Evolutionary conservation across 2,797 vertebrate species (phyloP).

Genomic region (Oophaga sylvatica): DNA sequence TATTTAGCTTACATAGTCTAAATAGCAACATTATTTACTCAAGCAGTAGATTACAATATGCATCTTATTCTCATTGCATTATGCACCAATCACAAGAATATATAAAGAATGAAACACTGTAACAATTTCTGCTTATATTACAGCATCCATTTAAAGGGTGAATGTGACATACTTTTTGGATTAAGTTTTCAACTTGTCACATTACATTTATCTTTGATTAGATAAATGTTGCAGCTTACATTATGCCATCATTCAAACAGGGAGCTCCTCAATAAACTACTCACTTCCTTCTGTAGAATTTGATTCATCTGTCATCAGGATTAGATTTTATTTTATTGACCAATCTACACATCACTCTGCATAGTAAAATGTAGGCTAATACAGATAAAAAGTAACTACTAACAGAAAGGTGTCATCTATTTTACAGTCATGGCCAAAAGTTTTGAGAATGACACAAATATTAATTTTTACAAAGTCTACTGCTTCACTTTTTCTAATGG

Average conservation of each 20-base stretch:
- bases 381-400: background rate
- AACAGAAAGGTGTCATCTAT: background rate
- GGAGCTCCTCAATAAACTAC: background rate
- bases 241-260: constrained; percentile 16
- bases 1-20: background rate
- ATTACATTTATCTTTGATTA: background rate
- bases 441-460: no score
- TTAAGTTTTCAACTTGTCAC: constrained; percentile 1
- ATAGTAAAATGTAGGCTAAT: background rate
- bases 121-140: background rate
- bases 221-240: background rate
- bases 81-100: background rate
- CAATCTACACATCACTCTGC: background rate
- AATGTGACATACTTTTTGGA: constrained; percentile 6
- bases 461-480: no score
- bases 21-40: background rate
- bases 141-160: background rate
- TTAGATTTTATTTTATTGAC: background rate
- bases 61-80: background rate
- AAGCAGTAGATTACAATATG: background rate
- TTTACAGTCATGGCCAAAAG: no score
- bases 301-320: background rate
- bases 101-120: constrained; percentile 17
- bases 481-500: no score
- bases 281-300: background rate